Base-by-base conservation (phyloP, 2,797 vertebrate genomes). In the Tragopan temminckii region DNA sequence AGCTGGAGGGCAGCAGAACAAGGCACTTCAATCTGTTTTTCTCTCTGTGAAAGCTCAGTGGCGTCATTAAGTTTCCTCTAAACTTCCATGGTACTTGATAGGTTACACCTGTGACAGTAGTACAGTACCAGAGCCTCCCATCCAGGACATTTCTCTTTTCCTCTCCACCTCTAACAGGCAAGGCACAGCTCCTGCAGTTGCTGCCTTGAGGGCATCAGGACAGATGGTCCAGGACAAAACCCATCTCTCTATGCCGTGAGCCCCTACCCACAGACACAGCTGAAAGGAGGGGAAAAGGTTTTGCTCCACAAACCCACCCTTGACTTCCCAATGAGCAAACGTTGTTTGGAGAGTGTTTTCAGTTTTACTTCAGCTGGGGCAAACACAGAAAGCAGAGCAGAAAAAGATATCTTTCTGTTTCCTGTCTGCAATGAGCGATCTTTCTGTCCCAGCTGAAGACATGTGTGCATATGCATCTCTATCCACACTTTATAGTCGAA, bases 1-100 rank as follows among this genome's bases (percentile, higher is more conserved):
- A 90, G 66, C 79, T 91, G 91, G 64, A 6, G 10, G n/a, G 46
- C 42, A 84, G 43, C 36, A 42, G 62, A 83, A 78, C 53, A 64
- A 67, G 59, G 42, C 66, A 91, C 46, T 72, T 61, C 43, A 84
- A 93, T 64, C 18, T 69, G 3, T 6, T 82, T 66, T 57, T 24
- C 5, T 62, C 18, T 3, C 9, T 53, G 0, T 36, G 82, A 75
- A 72, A 80, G 13, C 48, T 92, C 24, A 55, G 43, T 1, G 2
- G 38, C 2, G 7, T 29, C 31, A 59, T 55, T 38, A 10, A 45
- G 14, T 64, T 93, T 80, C 23, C 8, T 64, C 9, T 13, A 13
- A 80, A 31, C 13, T 58, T 78, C 57, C 8, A 4, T 1, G 21
- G 35, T 35, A 62, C 62, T 92, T 89, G 71, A 46, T 20, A 64